Conservation (phyloP, 2,113 vertebrate species). For the Symphodus melops region DNA sequence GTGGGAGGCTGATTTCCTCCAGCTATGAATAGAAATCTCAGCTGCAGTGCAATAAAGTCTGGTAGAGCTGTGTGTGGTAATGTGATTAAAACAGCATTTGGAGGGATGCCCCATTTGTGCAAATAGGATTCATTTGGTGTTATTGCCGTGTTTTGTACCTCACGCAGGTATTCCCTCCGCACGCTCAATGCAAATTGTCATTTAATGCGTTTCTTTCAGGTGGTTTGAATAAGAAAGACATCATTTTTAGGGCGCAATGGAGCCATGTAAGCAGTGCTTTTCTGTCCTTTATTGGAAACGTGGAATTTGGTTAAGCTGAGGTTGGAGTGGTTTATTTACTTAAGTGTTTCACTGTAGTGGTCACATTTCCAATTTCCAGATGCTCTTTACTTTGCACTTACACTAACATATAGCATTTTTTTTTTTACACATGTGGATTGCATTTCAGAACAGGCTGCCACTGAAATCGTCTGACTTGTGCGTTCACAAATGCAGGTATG, state of each 20-base stretch:
- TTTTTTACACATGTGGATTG: too few species aligned
- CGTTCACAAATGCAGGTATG: too few species aligned
- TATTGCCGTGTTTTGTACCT: conserved; percentile 41
- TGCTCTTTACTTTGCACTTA: not conserved
- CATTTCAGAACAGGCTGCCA: too few species aligned
- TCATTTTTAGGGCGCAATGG: conserved; percentile 7
- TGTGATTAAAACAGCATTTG: conserved; percentile 53
- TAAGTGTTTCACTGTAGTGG: conserved; percentile 7
- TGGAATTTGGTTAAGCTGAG: conserved; percentile 15
- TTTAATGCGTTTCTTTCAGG: conserved; percentile 53
- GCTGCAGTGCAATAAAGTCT: conserved; percentile 62
- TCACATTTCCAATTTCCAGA: conserved; percentile 5
- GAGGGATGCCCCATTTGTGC: conserved; percentile 45
- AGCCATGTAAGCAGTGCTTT: not conserved
- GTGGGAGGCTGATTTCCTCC: conserved; percentile 42
- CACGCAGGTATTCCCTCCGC: conserved; percentile 42
- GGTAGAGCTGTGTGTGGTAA: conserved; percentile 39
- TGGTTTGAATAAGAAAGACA: conserved; percentile 26
- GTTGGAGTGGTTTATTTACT: conserved; percentile 32
- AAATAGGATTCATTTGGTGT: conserved; percentile 61
- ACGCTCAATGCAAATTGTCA: conserved; percentile 35
- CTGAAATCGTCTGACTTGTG: too few species aligned
- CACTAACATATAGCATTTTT: too few species aligned
- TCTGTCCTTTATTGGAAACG: conserved; percentile 39
- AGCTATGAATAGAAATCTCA: conserved; percentile 64